These are phyloP conservation scores for Barnardius zonarius DNA, from an alignment of 2,113 vertebrate species.

Conservation along the genomic window DNA sequence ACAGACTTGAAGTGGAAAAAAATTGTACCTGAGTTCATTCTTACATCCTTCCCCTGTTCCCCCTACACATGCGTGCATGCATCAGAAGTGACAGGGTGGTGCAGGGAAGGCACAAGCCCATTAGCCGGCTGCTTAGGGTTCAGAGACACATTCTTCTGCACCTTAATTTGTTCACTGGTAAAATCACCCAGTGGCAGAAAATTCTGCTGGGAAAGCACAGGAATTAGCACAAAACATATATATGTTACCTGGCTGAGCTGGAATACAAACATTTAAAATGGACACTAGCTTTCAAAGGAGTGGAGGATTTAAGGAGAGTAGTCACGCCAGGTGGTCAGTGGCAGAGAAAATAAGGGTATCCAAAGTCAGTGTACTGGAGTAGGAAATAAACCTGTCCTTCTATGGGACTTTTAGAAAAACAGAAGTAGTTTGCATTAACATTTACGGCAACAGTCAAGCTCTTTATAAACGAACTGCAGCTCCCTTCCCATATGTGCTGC, in stretches of 20 bases:
- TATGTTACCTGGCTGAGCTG: background rate
- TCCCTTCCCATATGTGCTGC: background rate
- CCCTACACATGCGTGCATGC: accelerated
- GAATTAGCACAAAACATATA: background rate
- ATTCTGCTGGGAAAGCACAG: background rate
- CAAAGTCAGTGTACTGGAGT: background rate
- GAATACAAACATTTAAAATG: background rate
- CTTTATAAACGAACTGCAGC: background rate
- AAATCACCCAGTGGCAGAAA: background rate
- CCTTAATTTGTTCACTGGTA: background rate
- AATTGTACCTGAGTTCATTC: background rate
- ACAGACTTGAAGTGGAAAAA: too few species aligned
- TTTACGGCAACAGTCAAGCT: background rate
- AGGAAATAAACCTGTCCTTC: background rate
- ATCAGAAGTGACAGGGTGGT: background rate
- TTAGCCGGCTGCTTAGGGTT: background rate
- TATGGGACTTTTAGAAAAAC: background rate
- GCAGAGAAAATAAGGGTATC: background rate
- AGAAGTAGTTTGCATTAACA: background rate
- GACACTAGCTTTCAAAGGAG: background rate
- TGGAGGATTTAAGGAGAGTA: background rate
- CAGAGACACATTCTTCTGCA: background rate
- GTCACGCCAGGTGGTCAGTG: background rate
- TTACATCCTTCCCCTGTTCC: background rate
- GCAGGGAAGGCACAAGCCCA: too few species aligned